A percentile compares a stretch with the other conserved stretches of the same genome.
These are phyloP conservation scores for Carterocephalus palaemon DNA, from an alignment of 2,888 invertebrate species.

Conservation along the genomic window DNA sequence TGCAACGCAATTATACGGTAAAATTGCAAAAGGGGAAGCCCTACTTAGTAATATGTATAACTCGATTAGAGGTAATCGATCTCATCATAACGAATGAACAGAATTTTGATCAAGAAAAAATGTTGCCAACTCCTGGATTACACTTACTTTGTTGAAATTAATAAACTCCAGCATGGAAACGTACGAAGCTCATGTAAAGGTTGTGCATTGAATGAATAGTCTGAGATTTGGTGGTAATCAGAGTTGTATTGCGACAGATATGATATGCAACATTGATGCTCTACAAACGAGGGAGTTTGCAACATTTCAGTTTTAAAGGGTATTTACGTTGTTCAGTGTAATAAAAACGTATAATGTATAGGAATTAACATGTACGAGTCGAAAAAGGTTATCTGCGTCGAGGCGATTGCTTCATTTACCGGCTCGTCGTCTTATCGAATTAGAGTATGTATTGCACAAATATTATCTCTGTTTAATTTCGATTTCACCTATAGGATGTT, in stretches of 20 bases:
- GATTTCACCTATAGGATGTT: constrained; percentile 21
- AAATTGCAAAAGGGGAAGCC: constrained; percentile 37
- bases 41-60: constrained; percentile 50
- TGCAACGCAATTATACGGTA: constrained; percentile 37
- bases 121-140: constrained; percentile 65
- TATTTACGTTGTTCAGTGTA: constrained; percentile 40
- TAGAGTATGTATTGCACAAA: constrained; percentile 24
- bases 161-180: constrained; percentile 6
- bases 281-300: constrained; percentile 51
- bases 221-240: constrained; percentile 52
- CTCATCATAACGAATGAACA: constrained; percentile 51
- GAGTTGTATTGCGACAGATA: constrained; percentile 32
- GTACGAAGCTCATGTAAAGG: constrained; percentile 62
- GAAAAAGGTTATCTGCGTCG: constrained; percentile 20
- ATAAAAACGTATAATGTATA: constrained; percentile 21
- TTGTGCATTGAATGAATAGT: constrained; percentile 62
- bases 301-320: constrained; percentile 49
- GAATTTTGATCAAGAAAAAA: constrained; percentile 44
- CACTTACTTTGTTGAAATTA: no score
- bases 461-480: constrained; percentile 23
- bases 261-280: constrained; percentile 33
- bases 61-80: constrained; percentile 59
- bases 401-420: constrained; percentile 9
- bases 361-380: constrained; percentile 19
- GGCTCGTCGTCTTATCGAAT: constrained; percentile 20